Conservation (phyloP, 2,888 invertebrate species). For the Kryphioiulus occultus region DNA sequence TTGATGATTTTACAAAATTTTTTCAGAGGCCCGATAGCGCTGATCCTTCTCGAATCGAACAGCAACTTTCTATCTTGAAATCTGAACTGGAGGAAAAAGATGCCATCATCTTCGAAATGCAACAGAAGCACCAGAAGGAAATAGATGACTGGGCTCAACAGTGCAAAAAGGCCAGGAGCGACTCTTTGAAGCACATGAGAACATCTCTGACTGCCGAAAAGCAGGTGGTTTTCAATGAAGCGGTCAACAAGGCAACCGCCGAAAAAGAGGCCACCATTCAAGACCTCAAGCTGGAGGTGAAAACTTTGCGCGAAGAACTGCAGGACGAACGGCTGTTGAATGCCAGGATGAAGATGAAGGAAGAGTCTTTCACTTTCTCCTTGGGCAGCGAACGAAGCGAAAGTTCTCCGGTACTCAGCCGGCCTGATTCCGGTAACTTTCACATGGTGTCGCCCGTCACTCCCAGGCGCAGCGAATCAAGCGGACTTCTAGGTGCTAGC, state of each 20-base stretch:
- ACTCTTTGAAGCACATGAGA: constrained; percentile 53
- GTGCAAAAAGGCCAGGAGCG: neutral
- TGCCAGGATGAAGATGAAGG: constrained; percentile 55
- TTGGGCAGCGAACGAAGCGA: constrained; percentile 20
- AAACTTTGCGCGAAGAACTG: neutral
- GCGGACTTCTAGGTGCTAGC: neutral
- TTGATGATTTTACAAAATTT: neutral
- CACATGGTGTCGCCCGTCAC: constrained; percentile 37
- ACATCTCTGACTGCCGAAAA: constrained; percentile 57
- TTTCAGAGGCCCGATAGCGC: constrained; percentile 47
- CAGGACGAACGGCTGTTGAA: neutral
- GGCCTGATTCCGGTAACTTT: constrained; percentile 42
- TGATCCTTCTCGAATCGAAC: constrained; percentile 47
- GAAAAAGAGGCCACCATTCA: constrained; percentile 79
- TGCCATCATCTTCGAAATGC: constrained; percentile 10
- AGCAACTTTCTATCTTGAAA: constrained; percentile 48
- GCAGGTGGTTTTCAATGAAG: constrained; percentile 69
- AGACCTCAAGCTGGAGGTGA: constrained; percentile 67
- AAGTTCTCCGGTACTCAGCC: constrained; percentile 11
- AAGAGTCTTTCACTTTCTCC: neutral
- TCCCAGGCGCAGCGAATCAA: constrained; percentile 22
- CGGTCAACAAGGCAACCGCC: constrained; percentile 71
- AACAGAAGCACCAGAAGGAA: constrained; percentile 49
- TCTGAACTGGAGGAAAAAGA: constrained; percentile 52
- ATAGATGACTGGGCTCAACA: constrained; percentile 33